Conservation (phyloP, 1,140 invertebrate genomes). For the Caenorhabditis latens region DNA sequence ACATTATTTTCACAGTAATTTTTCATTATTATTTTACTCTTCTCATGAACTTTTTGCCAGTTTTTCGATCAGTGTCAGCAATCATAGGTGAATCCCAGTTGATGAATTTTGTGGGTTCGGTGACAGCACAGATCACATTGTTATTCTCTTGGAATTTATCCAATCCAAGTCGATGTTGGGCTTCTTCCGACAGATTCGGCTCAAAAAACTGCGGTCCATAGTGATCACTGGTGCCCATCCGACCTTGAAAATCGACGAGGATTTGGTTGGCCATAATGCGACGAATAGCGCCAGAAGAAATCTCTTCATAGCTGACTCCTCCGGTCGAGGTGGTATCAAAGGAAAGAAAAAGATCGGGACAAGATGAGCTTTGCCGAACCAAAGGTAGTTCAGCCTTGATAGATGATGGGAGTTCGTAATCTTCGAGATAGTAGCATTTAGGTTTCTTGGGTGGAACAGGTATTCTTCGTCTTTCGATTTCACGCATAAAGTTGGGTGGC, state of each 20-base stretch:
- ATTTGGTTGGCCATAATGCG: not conserved
- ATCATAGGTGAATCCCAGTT: slow-evolving; percentile 27
- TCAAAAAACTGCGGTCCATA: not conserved
- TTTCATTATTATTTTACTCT: too few species aligned
- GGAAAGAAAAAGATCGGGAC: not conserved
- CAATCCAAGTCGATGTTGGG: not conserved
- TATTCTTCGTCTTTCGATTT: not conserved
- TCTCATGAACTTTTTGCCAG: not conserved
- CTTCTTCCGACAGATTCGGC: not conserved
- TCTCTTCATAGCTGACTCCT: not conserved
- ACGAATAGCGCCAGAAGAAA: not conserved
- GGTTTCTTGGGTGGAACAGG: not conserved
- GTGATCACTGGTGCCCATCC: not conserved
- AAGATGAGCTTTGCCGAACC: not conserved
- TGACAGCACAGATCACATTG: not conserved
- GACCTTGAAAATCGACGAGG: not conserved
- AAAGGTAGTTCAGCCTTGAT: too few species aligned
- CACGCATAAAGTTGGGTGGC: not conserved
- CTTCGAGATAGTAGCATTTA: slow-evolving; percentile 6
- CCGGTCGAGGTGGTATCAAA: not conserved
- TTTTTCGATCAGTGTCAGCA: slow-evolving; percentile 23
- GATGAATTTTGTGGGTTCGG: not conserved
- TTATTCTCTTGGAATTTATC: not conserved
- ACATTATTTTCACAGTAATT: too few species aligned
- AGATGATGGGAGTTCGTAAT: not conserved